Percentiles rank a stretch among this genome's conserved stretches.
These are phyloP conservation scores for Acanthacorydalis orientalis DNA, from an alignment of 2,888 invertebrate genomes.

Conservation along the genomic window DNA sequence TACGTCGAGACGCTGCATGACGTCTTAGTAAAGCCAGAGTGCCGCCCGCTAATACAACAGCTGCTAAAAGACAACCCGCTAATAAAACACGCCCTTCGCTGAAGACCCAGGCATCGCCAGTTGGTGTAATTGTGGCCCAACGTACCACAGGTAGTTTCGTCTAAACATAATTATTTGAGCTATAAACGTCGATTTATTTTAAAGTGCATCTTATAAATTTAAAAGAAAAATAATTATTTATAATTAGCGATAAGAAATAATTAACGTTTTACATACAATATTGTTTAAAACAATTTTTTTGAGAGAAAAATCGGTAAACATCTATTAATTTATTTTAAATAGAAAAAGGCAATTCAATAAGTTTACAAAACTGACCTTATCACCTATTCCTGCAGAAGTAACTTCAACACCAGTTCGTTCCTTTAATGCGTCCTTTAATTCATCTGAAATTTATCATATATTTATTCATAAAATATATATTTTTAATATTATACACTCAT, in stretches of 20 bases:
- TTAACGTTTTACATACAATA: neutral
- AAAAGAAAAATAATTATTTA: neutral
- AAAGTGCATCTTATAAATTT: neutral
- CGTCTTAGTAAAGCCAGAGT: slow-evolving; percentile 53
- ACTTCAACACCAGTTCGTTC: slow-evolving; percentile 51
- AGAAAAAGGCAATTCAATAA: too few relatives aligned
- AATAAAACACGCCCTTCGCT: slow-evolving; percentile 24
- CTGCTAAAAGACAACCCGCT: slow-evolving; percentile 45
- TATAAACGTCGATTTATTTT: neutral
- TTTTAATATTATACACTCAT: neutral
- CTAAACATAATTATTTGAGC: slow-evolving; percentile 17
- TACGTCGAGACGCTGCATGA: slow-evolving; percentile 61
- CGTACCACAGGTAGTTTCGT: slow-evolving; percentile 26
- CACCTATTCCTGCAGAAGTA: slow-evolving; percentile 58
- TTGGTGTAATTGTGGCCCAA: neutral
- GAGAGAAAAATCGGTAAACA: neutral
- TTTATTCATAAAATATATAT: neutral
- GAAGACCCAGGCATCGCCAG: neutral
- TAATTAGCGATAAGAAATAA: neutral
- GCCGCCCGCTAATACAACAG: slow-evolving; percentile 44
- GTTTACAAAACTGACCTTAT: slow-evolving; percentile 48
- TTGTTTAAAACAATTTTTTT: neutral
- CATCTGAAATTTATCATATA: slow-evolving; percentile 23
- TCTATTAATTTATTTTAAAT: neutral
- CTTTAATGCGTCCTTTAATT: slow-evolving; percentile 48